A percentile compares a stretch with the other conserved stretches of the same genome.
Evolutionary conservation across 2,888 invertebrate species (phyloP).

Genomic region (Pogonocherus hispidulus): DNA sequence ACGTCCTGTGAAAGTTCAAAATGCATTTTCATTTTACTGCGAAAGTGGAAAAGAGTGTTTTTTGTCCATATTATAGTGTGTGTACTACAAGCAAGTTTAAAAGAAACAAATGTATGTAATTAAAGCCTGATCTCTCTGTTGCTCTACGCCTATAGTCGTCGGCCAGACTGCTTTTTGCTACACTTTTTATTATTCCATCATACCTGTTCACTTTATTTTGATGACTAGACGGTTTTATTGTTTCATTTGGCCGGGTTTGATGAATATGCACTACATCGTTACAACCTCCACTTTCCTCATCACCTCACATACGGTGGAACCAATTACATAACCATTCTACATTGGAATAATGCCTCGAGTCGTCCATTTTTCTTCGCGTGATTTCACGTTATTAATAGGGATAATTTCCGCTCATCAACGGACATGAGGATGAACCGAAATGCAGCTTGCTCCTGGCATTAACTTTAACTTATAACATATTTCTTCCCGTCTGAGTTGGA

Average conservation of each 20-base stretch:
- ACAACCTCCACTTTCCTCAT: constrained; percentile 34
- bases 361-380: constrained; percentile 5
- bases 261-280: constrained; percentile 33
- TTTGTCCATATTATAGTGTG: too few species aligned
- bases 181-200: constrained; percentile 11
- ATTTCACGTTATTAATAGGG: not conserved
- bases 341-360: constrained; percentile 17
- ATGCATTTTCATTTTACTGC: too few species aligned
- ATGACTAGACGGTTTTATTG: constrained; percentile 21
- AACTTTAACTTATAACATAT: too few species aligned
- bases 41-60: too few species aligned
- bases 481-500: too few species aligned
- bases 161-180: not conserved
- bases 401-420: not conserved
- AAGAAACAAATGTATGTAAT: too few species aligned
- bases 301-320: constrained; percentile 31
- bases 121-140: not conserved
- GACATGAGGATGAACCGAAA: not conserved
- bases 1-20: too few species aligned
- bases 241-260: constrained; percentile 34
- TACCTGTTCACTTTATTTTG: constrained; percentile 24
- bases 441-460: too few species aligned
- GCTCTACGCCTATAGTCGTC: not conserved
- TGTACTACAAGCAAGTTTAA: too few species aligned
- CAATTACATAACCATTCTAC: constrained; percentile 36